These are phyloP conservation scores for Kudoa iwatai DNA, from an alignment of 30 jellyfish, hydroid and myxozoan genomes.

Conservation along the genomic window DNA sequence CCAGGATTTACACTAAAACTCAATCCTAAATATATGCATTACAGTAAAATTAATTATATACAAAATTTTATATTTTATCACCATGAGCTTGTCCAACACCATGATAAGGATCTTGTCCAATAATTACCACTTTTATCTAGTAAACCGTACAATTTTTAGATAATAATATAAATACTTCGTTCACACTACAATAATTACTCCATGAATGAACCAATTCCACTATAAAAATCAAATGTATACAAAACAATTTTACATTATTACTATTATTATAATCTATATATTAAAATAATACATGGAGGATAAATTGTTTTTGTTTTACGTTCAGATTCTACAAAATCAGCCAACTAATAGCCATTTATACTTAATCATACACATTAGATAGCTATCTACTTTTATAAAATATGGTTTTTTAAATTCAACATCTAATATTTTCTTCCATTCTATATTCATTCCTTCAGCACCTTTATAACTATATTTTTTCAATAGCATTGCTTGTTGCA, in stretches of 20 bases:
- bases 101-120: slow-evolving; percentile 95
- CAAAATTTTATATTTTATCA: slow-evolving; percentile 1
- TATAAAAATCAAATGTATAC: slow-evolving; percentile 1
- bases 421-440: slow-evolving; percentile 20
- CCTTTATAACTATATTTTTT: too few species aligned
- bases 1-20: slow-evolving; percentile 68
- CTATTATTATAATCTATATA: not conserved
- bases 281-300: slow-evolving; percentile 11
- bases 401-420: slow-evolving; percentile 33
- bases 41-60: not conserved
- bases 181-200: slow-evolving; percentile 16
- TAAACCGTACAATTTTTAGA: not conserved
- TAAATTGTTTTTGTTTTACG: slow-evolving; percentile 23
- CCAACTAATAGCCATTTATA: slow-evolving; percentile 5
- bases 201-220: slow-evolving; percentile 37
- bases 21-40: slow-evolving; percentile 9
- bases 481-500: too few species aligned
- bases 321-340: slow-evolving; percentile 19
- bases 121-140: slow-evolving; percentile 44
- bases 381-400: slow-evolving; percentile 10
- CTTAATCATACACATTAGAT: not conserved
- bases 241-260: not conserved
- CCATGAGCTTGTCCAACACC: slow-evolving; percentile 98
- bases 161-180: slow-evolving; percentile 3
- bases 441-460: slow-evolving; percentile 5